These are phyloP conservation scores for Drosophila tropicalis DNA, from an alignment of 1,140 invertebrate species.

Conservation along the genomic window DNA sequence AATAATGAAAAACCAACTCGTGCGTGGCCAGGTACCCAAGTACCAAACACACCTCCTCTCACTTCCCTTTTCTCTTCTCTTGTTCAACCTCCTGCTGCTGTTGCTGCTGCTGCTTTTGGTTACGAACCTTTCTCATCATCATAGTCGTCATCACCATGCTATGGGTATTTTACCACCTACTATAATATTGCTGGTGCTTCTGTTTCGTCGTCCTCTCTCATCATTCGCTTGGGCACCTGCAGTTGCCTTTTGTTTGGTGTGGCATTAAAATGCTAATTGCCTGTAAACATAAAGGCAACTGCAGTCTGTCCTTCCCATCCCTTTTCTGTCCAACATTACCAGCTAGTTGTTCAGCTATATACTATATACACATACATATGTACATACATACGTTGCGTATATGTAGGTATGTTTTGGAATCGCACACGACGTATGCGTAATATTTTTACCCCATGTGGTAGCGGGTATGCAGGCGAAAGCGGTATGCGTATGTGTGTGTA, in stretches of 20 bases:
- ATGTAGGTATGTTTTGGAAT: constrained; percentile 9
- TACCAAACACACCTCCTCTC: constrained; percentile 10
- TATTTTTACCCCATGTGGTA: constrained; percentile 35
- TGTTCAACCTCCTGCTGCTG: not conserved
- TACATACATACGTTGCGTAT: not conserved
- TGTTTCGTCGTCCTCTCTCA: constrained; percentile 30
- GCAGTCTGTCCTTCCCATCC: constrained; percentile 27
- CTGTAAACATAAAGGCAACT: constrained; percentile 74
- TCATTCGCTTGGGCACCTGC: constrained; percentile 68
- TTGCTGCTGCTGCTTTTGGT: not conserved
- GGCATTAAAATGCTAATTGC: constrained; percentile 77
- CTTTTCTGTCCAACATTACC: constrained; percentile 10
- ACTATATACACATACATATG: not conserved
- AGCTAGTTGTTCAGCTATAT: constrained; percentile 31
- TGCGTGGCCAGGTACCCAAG: constrained; percentile 49
- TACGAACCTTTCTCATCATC: not conserved
- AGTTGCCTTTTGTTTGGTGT: constrained; percentile 69
- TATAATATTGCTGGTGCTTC: not conserved
- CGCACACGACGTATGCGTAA: constrained; percentile 66
- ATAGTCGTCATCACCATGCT: constrained; percentile 31
- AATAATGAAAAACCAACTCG: constrained; percentile 72
- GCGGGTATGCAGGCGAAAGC: not conserved
- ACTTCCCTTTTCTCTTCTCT: not conserved
- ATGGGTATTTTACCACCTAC: constrained; percentile 1
- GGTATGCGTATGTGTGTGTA: not conserved